Evolutionary conservation across 2,888 invertebrate genomes (phyloP).

Genomic region (Drosophila merina): DNA sequence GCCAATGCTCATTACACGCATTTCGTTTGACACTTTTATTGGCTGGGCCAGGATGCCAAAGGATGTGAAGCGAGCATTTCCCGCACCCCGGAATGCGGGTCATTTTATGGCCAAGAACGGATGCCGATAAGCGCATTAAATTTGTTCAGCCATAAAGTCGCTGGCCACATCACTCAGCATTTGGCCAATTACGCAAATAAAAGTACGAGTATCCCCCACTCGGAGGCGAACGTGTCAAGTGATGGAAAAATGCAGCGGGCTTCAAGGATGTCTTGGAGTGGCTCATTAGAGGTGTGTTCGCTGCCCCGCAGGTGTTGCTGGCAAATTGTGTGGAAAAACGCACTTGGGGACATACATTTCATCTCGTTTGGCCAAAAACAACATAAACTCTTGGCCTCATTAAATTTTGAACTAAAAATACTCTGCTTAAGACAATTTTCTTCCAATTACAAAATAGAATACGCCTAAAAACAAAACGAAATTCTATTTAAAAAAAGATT

Average conservation of each 20-base stretch:
- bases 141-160: slow-evolving; percentile 65
- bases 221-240: slow-evolving; percentile 32
- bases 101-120: slow-evolving; percentile 75
- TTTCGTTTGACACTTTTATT: slow-evolving; percentile 79
- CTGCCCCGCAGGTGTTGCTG: slow-evolving; percentile 57
- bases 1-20: slow-evolving; percentile 71
- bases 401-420: not conserved
- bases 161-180: slow-evolving; percentile 66
- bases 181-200: slow-evolving; percentile 76
- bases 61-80: slow-evolving; percentile 47
- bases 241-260: slow-evolving; percentile 64
- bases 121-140: slow-evolving; percentile 72
- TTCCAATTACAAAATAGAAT: slow-evolving; percentile 29
- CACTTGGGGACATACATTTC: not conserved
- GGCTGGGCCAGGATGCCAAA: slow-evolving; percentile 51
- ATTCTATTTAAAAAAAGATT: slow-evolving; percentile 5
- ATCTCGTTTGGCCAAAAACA: slow-evolving; percentile 3
- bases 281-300: slow-evolving; percentile 64
- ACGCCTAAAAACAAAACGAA: slow-evolving; percentile 7
- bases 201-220: slow-evolving; percentile 57
- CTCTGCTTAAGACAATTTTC: not conserved
- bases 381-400: slow-evolving; percentile 3
- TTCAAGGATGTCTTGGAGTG: slow-evolving; percentile 52
- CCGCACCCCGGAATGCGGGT: slow-evolving; percentile 61
- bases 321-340: slow-evolving; percentile 69